Evolutionary conservation across 2,797 vertebrate species (phyloP).

Genomic region (Schizopygopsis malacanthus): DNA sequence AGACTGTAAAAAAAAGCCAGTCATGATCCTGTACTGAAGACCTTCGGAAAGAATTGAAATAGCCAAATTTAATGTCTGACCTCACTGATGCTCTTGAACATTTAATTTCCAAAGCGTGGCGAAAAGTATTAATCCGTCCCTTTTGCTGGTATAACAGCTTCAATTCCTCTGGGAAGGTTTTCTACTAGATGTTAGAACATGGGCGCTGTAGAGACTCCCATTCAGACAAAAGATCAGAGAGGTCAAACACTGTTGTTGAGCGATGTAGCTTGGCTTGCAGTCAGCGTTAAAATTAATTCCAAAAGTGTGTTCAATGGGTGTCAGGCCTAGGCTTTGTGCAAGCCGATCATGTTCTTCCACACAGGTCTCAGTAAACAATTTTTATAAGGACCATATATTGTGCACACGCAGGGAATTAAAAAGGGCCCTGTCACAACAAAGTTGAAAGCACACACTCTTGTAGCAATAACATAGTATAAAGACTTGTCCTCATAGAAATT

Average conservation of each 20-base stretch:
- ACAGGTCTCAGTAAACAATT: not conserved
- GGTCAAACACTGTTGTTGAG: not conserved
- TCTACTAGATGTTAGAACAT: conserved; percentile 9
- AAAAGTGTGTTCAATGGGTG: not conserved
- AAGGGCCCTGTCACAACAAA: not conserved
- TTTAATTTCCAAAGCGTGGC: not conserved
- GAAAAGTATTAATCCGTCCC: not conserved
- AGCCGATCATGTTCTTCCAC: not conserved
- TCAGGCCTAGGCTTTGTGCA: not conserved
- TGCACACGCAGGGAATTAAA: not conserved
- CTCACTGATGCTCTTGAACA: not conserved
- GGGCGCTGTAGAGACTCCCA: not conserved
- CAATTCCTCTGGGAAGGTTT: not conserved
- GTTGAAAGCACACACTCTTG: not conserved
- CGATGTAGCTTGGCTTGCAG: too few relatives aligned
- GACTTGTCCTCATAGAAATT: not conserved
- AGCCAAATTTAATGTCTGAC: not conserved
- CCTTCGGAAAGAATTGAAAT: not conserved
- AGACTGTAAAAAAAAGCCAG: not conserved
- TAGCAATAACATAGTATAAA: not conserved
- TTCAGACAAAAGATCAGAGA: not conserved
- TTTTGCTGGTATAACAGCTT: not conserved
- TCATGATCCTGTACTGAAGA: not conserved
- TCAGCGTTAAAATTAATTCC: not conserved
- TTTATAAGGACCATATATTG: not conserved